Base-by-base conservation (phyloP, 2,113 vertebrate genomes). In the Tachuris rubrigastra region DNA sequence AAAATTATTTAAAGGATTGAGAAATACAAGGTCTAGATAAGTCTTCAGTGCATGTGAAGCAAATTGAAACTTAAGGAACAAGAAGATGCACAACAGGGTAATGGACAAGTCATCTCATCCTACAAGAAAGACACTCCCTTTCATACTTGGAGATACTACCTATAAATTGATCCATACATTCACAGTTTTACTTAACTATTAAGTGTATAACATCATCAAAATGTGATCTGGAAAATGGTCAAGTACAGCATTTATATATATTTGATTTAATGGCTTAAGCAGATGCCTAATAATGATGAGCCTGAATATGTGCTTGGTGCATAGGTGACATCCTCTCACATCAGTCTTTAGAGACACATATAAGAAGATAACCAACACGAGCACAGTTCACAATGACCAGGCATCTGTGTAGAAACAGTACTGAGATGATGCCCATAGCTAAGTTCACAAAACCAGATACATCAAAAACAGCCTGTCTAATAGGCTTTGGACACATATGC, bases 71-170 rank as follows among this genome's bases (percentile, higher is more conserved):
- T 71, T 77, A 37, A 33, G 22, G 13, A 88, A 59, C 10, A 65
- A 39, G 31, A 28, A 88, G 3, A 5, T 89, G 11, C 8, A 24
- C 10, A 46, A 27, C 6, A 33, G 21, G 30, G 6, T 44, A 66
- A 73, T 28, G n/a, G 5, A 31, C 6, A 80, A 60, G 9, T 41
- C 44, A 31, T 18, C 37, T 47, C 44, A 86, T 9, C 11, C 50
- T 39, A 9, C 0, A 1, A 49, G 47, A n/a, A 60, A 31, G 6
- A 14, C 2, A 5, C 31, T 60, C 18, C 2, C 3, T 65, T 49
- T 76, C 24, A 50, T 33, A 25, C 14, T 20, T 56, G 28, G 41
- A 84, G n/a, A 42, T 3, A 35, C 25, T 27, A 41, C 21, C 15
- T 74, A 2, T 9, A 21, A 20, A 5, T 21, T 87, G 31, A 68